These are phyloP conservation scores for Galeopsomyia nigrocyanea DNA, from an alignment of 2,888 invertebrate species.

Conservation along the genomic window DNA sequence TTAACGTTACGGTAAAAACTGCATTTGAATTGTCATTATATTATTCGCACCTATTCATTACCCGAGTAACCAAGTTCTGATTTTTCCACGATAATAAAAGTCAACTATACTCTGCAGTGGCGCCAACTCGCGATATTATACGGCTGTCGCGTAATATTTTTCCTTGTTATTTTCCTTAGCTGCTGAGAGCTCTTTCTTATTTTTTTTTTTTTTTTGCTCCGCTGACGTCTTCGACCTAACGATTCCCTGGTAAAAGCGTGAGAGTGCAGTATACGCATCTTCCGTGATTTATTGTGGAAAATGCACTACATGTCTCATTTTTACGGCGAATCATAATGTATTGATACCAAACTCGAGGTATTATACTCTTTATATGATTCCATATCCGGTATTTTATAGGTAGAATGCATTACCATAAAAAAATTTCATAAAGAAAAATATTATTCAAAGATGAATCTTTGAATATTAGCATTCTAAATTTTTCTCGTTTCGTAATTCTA, in stretches of 20 bases:
- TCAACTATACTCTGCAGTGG: not conserved
- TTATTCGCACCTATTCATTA: no score
- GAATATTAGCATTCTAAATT: not conserved
- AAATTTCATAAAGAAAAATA: no score
- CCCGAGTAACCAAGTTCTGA: conserved; percentile 11
- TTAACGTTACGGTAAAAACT: no score
- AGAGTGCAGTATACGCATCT: conserved; percentile 27
- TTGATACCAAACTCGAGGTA: conserved; percentile 36
- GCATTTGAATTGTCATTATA: no score
- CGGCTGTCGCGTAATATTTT: conserved; percentile 20
- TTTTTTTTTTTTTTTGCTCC: not conserved
- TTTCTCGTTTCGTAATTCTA: not conserved
- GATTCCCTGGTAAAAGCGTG: conserved; percentile 33
- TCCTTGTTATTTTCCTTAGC: conserved; percentile 8
- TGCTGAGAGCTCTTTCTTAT: not conserved
- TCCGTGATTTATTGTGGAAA: conserved; percentile 42
- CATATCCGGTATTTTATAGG: no score
- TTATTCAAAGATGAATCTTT: not conserved
- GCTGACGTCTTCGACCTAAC: conserved; percentile 6
- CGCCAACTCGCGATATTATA: conserved; percentile 10
- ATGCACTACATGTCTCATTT: not conserved
- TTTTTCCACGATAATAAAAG: conserved; percentile 30
- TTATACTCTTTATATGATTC: conserved; percentile 11
- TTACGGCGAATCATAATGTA: conserved; percentile 22
- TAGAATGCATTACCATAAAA: no score